A percentile compares a stretch with the other conserved stretches of the same genome.
Evolutionary conservation across 2,113 vertebrate genomes (phyloP).

Genomic region (Amazona vittata): DNA sequence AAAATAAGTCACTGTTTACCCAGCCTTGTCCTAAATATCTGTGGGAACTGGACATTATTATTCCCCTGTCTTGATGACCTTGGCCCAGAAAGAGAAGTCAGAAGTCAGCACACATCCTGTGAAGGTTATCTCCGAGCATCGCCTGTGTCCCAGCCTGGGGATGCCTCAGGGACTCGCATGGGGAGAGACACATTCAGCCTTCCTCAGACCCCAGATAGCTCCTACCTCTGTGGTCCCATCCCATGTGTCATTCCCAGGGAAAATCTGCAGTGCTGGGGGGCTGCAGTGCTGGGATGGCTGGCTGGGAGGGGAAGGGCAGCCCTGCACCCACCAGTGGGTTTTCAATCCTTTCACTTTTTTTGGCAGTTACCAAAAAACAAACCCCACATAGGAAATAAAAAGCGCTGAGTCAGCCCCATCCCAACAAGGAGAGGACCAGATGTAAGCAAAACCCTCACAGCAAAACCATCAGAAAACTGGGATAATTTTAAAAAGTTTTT

Average conservation of each 20-base stretch:
- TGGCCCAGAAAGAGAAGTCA: slow-evolving; percentile 27
- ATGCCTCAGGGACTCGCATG: not conserved
- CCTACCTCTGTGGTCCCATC: not conserved
- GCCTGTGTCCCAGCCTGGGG: not conserved
- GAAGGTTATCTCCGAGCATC: slow-evolving; percentile 36
- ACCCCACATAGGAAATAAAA: not conserved
- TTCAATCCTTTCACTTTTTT: not conserved
- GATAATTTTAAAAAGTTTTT: not conserved
- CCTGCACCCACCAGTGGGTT: not conserved
- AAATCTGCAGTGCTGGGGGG: rapidly evolving
- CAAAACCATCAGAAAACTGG: not conserved
- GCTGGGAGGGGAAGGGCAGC: not conserved
- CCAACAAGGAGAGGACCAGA: not conserved
- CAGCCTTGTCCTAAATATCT: not conserved
- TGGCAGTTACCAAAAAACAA: not conserved
- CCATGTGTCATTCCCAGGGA: rapidly evolving
- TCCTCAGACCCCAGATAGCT: not conserved
- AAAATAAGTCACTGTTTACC: not conserved
- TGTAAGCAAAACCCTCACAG: not conserved
- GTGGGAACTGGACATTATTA: slow-evolving; percentile 52
- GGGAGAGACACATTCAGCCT: not conserved
- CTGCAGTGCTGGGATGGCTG: not conserved
- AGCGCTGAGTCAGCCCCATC: not conserved
- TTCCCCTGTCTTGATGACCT: slow-evolving; percentile 11
- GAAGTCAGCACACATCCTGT: slow-evolving; percentile 38